Evolutionary conservation across 2,113 vertebrate genomes (phyloP).

Genomic region (Ptilonorhynchus violaceus): DNA sequence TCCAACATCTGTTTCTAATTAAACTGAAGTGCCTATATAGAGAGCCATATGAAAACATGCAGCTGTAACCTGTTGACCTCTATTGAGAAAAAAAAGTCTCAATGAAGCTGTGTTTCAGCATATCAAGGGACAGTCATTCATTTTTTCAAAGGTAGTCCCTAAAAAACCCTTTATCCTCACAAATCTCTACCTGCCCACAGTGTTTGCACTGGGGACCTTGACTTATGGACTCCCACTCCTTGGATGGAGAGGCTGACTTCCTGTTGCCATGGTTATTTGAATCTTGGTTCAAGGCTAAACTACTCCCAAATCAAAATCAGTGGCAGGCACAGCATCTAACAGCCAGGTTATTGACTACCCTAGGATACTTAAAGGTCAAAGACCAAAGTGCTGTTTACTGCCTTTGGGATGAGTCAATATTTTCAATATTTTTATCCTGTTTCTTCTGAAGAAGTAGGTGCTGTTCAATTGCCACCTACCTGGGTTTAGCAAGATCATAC

Average conservation of each 20-base stretch:
- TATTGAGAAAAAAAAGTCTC: slow-evolving; percentile 58
- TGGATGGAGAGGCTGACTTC: slow-evolving; percentile 73
- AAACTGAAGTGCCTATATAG: slow-evolving; percentile 54
- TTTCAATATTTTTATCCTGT: too few relatives aligned
- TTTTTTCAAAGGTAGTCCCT: slow-evolving; percentile 81
- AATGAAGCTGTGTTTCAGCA: slow-evolving; percentile 60
- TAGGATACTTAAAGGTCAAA: too few relatives aligned
- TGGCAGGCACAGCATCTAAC: too few relatives aligned
- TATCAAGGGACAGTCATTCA: slow-evolving; percentile 71
- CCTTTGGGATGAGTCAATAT: too few relatives aligned
- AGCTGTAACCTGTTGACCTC: slow-evolving; percentile 71
- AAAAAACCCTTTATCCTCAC: slow-evolving; percentile 79
- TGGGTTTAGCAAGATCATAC: too few relatives aligned
- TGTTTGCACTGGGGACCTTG: slow-evolving; percentile 83
- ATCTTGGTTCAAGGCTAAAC: too few relatives aligned
- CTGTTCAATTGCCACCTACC: too few relatives aligned
- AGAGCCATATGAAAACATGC: slow-evolving; percentile 59
- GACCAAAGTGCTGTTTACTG: too few relatives aligned
- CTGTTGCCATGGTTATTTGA: too few relatives aligned
- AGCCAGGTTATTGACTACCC: too few relatives aligned
- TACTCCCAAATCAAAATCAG: too few relatives aligned
- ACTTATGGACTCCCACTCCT: slow-evolving; percentile 80
- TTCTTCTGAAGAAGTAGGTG: too few relatives aligned
- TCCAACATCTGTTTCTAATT: slow-evolving; percentile 79
- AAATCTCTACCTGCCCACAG: slow-evolving; percentile 80